Evolutionary conservation across 2,797 vertebrate species (phyloP), one percentile per base, ranked within the genome.

Genomic region (Acanthopagrus latus): DNA sequence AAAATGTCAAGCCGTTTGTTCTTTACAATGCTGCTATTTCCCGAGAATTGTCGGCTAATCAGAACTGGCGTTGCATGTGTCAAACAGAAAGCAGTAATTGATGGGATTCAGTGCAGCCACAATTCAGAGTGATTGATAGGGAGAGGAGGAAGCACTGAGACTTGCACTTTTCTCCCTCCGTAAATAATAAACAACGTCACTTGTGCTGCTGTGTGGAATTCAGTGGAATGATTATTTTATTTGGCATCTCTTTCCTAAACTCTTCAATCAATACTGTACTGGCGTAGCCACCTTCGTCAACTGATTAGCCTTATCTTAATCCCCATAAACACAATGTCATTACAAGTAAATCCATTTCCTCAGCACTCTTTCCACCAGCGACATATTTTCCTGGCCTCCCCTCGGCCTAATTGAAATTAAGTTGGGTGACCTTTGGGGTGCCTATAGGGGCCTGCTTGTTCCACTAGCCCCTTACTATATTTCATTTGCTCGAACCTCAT

Each of bases 341-440:
- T 83, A 82, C 79, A 80, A 85, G 78, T 72, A 81, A 89, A 92
- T 87, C 87, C 18, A 79, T 85, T 87, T 85, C 54, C 51, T 66
- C 68, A 46, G 51, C 74, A 85, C 71, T 78, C 71, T 80, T 56
- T 71, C 57, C 58, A 74, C 29, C 81, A 70, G 60, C 38, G 64
- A 91, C 84, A 82, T 86, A 86, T 86, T 89, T 83, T 87, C 80
- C 85, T 71, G 82, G 55, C 73, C 78, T 89, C 84, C 87, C 77
- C 21, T 64, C 67, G 80, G 85, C 82, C 88, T 93, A 94, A 95
- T 93, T 94, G 92, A 94, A 93, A 94, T 92, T 80, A 95, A 93
- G 93, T 88, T 89, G 80, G 76, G 82, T 93, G 94, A 94, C 94
- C 94, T 95, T 95, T 94, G 86, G 86, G 84, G 78, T 86, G 85